Base-by-base conservation (phyloP, 2,888 invertebrate species). In the Corbicula japonica region DNA sequence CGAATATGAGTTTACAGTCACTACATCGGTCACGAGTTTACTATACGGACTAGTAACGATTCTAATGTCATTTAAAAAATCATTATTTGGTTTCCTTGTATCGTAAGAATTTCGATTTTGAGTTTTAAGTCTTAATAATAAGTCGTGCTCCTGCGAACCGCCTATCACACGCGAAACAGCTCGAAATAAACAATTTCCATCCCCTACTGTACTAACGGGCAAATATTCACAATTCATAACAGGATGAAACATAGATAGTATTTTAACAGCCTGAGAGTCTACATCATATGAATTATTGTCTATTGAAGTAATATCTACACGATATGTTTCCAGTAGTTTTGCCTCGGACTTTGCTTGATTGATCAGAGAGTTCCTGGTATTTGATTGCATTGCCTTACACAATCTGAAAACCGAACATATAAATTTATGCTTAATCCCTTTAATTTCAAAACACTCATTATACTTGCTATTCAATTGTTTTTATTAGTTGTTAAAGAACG, bases 141-240 rank as follows among this genome's bases (percentile, higher is more conserved):
- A n/a, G 44, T 63, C 32, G 32, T 48, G 28, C 10, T 63, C 28
- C n/a, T 63, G 28, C 1, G 4, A 6, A 15, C 46, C 63, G 15
- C 32, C n/a, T 2, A 48, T 18, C n/a, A 34, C 63, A 1, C 30
- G 23, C 3, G 62, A 62, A 18, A 44, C 46, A 28, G 62, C 44
- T 23, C 62, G 15, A 41, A 44, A 62, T 30, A 62, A 28, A 46
- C 62, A 62, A 41, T 62, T 62, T 2, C 63, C 63, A 21, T 63
- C 63, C 18, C 63, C 63, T 21, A 32, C 18, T 1, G 23, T 48
- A 2, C n/a, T 21, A 44, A 62, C 5, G 15, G 62, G 62, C 2
- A 28, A 3, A 28, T 28, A 44, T 1, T 15, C 62, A 44, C 12
- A 28, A 26, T 41, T 44, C 46, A 62, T 28, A 1, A 62, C 44